Evolutionary conservation across 2,797 vertebrate genomes (phyloP), one percentile per base, ranked within the genome.

Genomic region (Crax fasciolata): DNA sequence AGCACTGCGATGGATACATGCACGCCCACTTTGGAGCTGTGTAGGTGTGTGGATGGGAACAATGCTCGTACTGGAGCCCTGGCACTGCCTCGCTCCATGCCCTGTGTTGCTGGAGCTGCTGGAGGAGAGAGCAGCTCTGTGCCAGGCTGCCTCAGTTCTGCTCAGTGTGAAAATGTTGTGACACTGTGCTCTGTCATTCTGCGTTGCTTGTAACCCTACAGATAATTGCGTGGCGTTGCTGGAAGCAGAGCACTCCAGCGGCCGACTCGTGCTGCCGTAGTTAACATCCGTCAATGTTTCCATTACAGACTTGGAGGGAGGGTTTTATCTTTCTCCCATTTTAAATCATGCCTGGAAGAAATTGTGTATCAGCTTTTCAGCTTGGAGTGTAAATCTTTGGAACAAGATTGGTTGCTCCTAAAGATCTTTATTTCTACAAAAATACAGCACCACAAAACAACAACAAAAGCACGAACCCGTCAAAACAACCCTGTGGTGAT

Each of bases 261-360:
- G 82, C 70, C 70, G 3, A 83, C 68, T 94, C 83, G 78, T 11
- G 13, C 93, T 89, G 65, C 71, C 94, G 24, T 62, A 88, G 91
- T 94, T 95, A 84, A 97, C 93, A 91, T 74, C 77, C 4, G 3
- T 92, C 79, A 89, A 1, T 85, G 76, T 96, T 98, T 97, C 87
- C 79, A 83, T 97, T 97, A 96, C 89, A 86, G 1, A 87, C 51
- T 93, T 84, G 57, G 70, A 95, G 75, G 52, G 82, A 87, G 61
- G 59, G 44, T 91, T 93, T 92, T 84, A 58, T 93, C 91, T 94
- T 87, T 93, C 96, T 67, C 44, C 62, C 23, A 10, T 89, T 93
- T 92, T 70, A 86, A 91, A 73, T 83, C 17, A 46, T n/a, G n/a
- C 54, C 57, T 95, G 94, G 89, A 77, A 94, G 70, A 97, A 94